Evolutionary conservation across 2,888 invertebrate species (phyloP), one percentile per base, ranked within the genome.

Genomic region (Hipparchia semele): DNA sequence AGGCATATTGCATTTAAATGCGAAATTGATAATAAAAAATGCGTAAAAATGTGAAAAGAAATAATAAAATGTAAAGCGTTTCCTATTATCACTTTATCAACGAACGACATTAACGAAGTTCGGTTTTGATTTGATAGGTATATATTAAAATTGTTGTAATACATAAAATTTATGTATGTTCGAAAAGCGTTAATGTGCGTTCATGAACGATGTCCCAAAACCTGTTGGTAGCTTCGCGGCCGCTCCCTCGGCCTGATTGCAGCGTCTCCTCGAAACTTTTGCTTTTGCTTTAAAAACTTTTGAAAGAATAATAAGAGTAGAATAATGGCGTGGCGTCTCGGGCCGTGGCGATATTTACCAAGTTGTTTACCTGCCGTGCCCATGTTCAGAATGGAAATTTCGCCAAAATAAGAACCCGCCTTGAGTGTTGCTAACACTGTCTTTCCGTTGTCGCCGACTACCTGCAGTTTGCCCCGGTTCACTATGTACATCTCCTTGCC

Each of bases 401-500:
- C 99, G 87, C 99, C 99, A 95, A 99, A 99, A 96, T 99, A 99
- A 93, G 99, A 99, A 92, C 99, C 99, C 84, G 99, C 99, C 94
- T 98, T 98, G 87, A 99, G 96, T 80, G 99, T 99, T 85, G 99
- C 99, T 92, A 99, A 95, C 80, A 99, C 99, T 71, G 98, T 98
- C 94, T 98, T 97, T 81, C 98, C 98, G 93, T 98, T 98, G 94
- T 99, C 98, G 77, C 97, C 98, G 81, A 98, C 99, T 90, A 98
- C 99, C 95, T 97, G 98, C 85, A 99, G 96, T 82, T 98, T 96
- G 79, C 99, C 99, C 83, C 99, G 95, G 94, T 99, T 99, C 82
- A 99, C 99, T 95, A 99, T 99, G 95, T 99, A 99, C 99, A 99
- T 99, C 94, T 99, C 99, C 93, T 99, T 99, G 80, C 99, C 99